These are phyloP conservation scores for Tragelaphus strepsiceros DNA, from an alignment of 2,113 vertebrate genomes.

Conservation along the genomic window DNA sequence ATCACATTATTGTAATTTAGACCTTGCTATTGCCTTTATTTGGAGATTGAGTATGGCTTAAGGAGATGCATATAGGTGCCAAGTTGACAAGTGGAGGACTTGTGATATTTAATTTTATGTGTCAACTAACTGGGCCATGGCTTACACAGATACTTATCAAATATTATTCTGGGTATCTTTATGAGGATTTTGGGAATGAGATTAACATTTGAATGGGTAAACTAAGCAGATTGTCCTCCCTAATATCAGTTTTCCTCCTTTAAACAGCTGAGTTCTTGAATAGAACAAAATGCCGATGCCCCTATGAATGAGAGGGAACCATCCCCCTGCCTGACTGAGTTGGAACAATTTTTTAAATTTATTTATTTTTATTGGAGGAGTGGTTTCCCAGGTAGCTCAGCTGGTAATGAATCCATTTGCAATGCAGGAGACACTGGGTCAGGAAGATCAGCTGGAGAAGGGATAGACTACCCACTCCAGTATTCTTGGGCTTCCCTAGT, in stretches of 20 bases:
- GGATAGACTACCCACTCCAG: not conserved
- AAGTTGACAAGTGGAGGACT: not conserved
- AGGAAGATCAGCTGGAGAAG: not conserved
- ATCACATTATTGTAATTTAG: not conserved
- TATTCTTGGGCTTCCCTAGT: not conserved
- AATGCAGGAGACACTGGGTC: not conserved
- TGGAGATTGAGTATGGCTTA: not conserved
- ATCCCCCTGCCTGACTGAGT: not conserved
- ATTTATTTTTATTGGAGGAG: not conserved
- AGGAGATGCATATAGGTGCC: not conserved
- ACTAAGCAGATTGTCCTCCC: not conserved
- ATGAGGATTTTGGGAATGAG: not conserved
- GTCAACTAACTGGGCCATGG: not conserved
- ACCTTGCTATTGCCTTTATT: not conserved
- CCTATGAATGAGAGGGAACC: not conserved
- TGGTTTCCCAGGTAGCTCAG: not conserved
- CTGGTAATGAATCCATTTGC: not conserved
- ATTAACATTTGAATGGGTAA: not conserved
- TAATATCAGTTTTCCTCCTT: not conserved
- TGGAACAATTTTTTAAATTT: not conserved
- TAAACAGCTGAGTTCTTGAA: not conserved
- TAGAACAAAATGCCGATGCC: not conserved
- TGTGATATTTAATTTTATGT: not conserved
- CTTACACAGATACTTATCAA: not conserved
- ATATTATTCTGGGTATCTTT: not conserved